Percentiles rank a stretch among this genome's conserved stretches.
phyloP scores from a whole-genome alignment of 2,888 invertebrate species.

The Linyphia triangularis region DNA sequence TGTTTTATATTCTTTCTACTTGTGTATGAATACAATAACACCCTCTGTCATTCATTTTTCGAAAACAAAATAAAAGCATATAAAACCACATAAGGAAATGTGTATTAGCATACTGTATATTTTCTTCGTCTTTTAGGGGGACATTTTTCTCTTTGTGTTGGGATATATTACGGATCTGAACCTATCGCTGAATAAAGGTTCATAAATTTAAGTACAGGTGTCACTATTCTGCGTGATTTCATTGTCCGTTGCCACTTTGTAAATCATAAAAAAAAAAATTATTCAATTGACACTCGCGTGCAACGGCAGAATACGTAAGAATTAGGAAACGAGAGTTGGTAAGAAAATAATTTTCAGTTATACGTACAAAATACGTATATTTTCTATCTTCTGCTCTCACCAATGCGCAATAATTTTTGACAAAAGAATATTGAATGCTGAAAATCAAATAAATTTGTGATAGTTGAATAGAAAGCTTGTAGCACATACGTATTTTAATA shows the following conservation, averaged over 20 bases:
- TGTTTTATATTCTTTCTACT: neutral
- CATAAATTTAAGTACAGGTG: constrained; percentile 54
- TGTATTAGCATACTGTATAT: constrained; percentile 48
- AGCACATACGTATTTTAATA: neutral
- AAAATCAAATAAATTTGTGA: neutral
- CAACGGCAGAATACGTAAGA: constrained; percentile 14
- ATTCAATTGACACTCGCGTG: neutral
- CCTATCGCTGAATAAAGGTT: constrained; percentile 14
- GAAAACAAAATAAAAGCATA: constrained; percentile 9
- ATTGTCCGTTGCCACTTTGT: constrained; percentile 51
- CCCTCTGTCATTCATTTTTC: neutral
- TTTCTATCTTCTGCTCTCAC: too few relatives aligned
- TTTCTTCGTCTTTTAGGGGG: constrained; percentile 16
- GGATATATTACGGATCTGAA: constrained; percentile 37
- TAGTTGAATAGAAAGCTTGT: constrained; percentile 29
- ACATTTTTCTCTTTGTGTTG: constrained; percentile 54
- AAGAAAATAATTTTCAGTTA: neutral
- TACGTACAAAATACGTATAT: neutral
- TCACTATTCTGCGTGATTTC: constrained; percentile 27
- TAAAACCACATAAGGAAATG: constrained; percentile 40
- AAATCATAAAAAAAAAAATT: constrained; percentile 2
- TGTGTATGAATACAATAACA: neutral
- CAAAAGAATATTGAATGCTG: neutral
- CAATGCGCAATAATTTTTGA: constrained; percentile 16
- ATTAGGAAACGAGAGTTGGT: neutral